A percentile compares a stretch with the other conserved stretches of the same genome.
These are phyloP conservation scores for Callinectes sapidus DNA, from an alignment of 2,888 invertebrate species.

Conservation along the genomic window DNA sequence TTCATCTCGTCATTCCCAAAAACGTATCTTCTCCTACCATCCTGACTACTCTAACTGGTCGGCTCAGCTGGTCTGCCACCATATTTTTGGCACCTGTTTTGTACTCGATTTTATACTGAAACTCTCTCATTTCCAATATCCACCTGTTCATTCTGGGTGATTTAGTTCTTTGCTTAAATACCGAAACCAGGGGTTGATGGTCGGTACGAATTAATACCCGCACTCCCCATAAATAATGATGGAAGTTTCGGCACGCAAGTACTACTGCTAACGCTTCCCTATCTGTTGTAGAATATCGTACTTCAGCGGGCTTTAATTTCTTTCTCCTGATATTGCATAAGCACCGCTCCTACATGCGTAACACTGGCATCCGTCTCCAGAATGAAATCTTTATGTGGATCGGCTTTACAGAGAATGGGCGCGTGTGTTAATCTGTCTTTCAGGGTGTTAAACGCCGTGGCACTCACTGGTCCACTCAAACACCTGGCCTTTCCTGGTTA, in stretches of 20 bases:
- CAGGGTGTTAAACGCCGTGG: neutral
- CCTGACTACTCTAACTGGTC: neutral
- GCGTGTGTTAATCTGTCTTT: neutral
- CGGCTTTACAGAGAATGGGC: neutral
- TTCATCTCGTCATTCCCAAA: neutral
- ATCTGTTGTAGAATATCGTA: conserved; percentile 12
- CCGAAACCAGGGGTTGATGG: neutral
- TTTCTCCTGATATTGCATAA: neutral
- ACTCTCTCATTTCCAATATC: too few species aligned
- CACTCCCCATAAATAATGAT: conserved; percentile 19
- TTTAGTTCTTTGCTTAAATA: too few species aligned
- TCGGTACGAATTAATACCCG: neutral
- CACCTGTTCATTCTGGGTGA: too few species aligned
- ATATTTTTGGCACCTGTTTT: too few species aligned
- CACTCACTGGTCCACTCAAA: conserved; percentile 24
- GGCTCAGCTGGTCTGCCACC: too few species aligned
- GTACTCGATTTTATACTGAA: too few species aligned
- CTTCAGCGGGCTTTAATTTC: neutral
- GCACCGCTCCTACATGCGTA: neutral
- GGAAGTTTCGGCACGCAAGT: neutral
- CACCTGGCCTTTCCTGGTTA: neutral
- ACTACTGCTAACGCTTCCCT: conserved; percentile 8
- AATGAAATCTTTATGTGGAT: neutral
- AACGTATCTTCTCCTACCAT: neutral
- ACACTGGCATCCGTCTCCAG: too few species aligned